These are phyloP conservation scores for Brachymystax lenok DNA, from an alignment of 2,797 vertebrate genomes.

Conservation along the genomic window DNA sequence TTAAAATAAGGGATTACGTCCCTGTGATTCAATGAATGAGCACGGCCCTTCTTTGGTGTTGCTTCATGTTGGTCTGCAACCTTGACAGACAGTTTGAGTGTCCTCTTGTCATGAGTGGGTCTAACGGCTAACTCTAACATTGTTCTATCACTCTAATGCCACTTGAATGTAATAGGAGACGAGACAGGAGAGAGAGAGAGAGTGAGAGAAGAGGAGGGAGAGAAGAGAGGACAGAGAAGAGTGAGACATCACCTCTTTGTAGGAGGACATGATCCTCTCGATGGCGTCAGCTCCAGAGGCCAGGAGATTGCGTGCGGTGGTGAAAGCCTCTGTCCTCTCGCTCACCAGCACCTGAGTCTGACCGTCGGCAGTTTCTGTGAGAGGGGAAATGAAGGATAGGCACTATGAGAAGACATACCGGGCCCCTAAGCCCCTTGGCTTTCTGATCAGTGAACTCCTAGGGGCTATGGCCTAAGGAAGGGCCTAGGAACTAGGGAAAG, in stretches of 20 bases:
- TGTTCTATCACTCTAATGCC: background rate
- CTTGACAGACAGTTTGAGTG: background rate
- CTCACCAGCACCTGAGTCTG: constrained; percentile 92
- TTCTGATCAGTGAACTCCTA: background rate
- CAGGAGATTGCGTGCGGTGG: constrained; percentile 93
- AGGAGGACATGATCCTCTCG: constrained; percentile 98
- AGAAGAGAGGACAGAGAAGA: background rate
- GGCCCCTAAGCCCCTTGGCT: background rate
- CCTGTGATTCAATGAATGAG: background rate
- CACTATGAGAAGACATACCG: background rate
- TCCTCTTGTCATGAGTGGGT: background rate
- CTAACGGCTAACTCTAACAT: background rate
- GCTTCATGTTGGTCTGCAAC: too few species aligned
- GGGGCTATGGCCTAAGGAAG: background rate
- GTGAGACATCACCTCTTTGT: constrained; percentile 89
- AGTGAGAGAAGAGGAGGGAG: background rate
- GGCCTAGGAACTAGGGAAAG: background rate
- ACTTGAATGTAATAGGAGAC: background rate
- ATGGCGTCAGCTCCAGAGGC: constrained; percentile 95
- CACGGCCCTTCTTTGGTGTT: too few species aligned
- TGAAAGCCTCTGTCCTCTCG: constrained; percentile 97
- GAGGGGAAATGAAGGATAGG: background rate
- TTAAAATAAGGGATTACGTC: constrained; percentile 4
- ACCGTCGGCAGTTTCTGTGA: constrained; percentile 86
- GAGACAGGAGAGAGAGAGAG: background rate